Conservation (phyloP, 2,888 invertebrate species). For the Hipparchia sbordonii region DNA sequence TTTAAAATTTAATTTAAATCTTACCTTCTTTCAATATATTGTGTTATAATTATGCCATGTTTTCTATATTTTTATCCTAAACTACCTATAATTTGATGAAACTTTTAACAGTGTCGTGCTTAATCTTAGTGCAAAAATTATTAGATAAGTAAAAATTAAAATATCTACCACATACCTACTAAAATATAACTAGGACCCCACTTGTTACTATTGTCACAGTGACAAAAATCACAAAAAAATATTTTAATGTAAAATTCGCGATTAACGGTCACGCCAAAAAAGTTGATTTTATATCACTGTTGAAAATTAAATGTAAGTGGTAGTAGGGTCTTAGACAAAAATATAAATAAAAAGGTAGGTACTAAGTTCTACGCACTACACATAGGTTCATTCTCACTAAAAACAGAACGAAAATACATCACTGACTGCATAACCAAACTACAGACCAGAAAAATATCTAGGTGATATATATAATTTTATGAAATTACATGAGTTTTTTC, state of each 20-base stretch:
- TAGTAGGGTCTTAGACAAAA: slow-evolving; percentile 1
- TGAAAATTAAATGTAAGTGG: not conserved
- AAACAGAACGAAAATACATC: slow-evolving; percentile 28
- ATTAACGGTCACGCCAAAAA: not conserved
- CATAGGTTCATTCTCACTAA: slow-evolving; percentile 28
- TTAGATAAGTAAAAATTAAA: slow-evolving; percentile 9
- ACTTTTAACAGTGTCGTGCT: slow-evolving; percentile 6
- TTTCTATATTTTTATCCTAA: slow-evolving; percentile 3
- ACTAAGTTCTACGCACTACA: slow-evolving; percentile 29
- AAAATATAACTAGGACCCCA: not conserved
- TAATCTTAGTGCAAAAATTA: slow-evolving; percentile 16
- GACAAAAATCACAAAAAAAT: not conserved
- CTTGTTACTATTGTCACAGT: not conserved
- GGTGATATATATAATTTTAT: slow-evolving; percentile 67
- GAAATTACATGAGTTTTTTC: slow-evolving; percentile 99
- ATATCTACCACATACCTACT: slow-evolving; percentile 4
- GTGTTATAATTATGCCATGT: not conserved
- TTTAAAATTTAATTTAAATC: not conserved
- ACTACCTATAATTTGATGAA: not conserved
- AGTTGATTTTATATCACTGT: not conserved
- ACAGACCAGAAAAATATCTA: slow-evolving; percentile 53
- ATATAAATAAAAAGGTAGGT: not conserved
- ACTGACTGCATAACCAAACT: slow-evolving; percentile 31
- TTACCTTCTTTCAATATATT: no score
- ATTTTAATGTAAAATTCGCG: no score